These are phyloP conservation scores for Rynchops niger DNA, from an alignment of 2,113 vertebrate species.

Conservation along the genomic window DNA sequence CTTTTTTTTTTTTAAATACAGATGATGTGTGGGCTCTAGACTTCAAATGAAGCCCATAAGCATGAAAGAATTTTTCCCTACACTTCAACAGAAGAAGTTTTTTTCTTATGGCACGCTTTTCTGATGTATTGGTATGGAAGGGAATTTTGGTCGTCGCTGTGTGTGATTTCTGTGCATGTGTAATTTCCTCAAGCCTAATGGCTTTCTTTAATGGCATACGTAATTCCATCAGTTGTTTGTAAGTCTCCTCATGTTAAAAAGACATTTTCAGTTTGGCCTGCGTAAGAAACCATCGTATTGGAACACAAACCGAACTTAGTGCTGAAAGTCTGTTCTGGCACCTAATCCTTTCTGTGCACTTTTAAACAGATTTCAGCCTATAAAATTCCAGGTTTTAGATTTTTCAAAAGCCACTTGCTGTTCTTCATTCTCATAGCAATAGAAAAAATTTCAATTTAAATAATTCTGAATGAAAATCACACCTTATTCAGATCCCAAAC, in stretches of 20 bases:
- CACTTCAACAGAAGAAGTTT: not conserved
- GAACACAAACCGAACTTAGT: not conserved
- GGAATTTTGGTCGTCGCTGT: not conserved
- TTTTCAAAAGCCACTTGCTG: not conserved
- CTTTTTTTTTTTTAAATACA: not conserved
- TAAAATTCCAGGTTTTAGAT: not conserved
- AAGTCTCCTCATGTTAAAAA: not conserved
- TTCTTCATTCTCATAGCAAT: not conserved
- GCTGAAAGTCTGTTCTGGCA: not conserved
- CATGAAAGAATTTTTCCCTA: constrained; percentile 7
- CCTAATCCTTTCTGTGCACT: not conserved
- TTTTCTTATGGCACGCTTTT: not conserved
- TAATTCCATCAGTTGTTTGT: not conserved
- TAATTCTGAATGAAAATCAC: not conserved
- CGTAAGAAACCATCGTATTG: not conserved
- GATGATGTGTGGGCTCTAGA: not conserved
- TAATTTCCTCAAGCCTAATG: constrained; percentile 28
- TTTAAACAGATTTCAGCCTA: not conserved
- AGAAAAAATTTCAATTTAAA: not conserved
- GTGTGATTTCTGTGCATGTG: not conserved
- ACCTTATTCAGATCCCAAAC: not conserved
- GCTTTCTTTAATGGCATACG: not conserved
- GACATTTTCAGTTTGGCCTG: not conserved
- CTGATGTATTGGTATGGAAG: not conserved
- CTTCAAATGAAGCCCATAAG: constrained; percentile 5